These are phyloP conservation scores for Murina feae DNA, from an alignment of 2,113 vertebrate species.

Conservation along the genomic window DNA sequence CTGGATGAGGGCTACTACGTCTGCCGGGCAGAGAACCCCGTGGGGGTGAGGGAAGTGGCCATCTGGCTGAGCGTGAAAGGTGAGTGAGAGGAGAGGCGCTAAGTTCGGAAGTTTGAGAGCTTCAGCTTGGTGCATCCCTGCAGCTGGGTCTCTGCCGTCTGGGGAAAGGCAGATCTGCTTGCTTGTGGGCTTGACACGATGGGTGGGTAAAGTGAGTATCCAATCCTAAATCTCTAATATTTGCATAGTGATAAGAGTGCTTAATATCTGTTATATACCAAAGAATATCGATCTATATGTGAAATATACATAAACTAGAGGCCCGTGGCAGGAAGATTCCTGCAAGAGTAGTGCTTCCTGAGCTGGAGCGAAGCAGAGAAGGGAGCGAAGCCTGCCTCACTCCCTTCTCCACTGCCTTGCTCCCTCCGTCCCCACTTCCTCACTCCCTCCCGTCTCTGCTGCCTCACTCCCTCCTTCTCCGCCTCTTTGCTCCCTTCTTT, in stretches of 20 bases:
- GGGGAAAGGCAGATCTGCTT: neutral
- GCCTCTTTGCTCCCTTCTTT: too few species aligned
- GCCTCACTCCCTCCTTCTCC: too few species aligned
- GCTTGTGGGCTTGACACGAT: neutral
- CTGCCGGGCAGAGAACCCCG: conserved; percentile 90
- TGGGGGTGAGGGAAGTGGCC: conserved; percentile 82
- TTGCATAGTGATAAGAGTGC: neutral
- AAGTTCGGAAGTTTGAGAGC: accelerated
- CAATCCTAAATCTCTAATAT: neutral
- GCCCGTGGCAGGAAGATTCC: too few species aligned
- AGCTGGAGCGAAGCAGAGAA: too few species aligned
- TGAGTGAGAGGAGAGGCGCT: conserved; percentile 74
- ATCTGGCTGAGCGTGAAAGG: conserved; percentile 88
- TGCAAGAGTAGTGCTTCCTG: too few species aligned
- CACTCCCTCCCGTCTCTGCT: too few species aligned
- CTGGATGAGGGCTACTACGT: conserved; percentile 85
- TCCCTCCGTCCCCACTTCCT: too few species aligned
- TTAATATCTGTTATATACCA: neutral
- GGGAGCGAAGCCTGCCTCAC: too few species aligned
- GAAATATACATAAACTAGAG: too few species aligned
- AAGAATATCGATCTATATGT: neutral
- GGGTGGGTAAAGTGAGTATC: neutral
- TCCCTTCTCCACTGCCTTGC: too few species aligned
- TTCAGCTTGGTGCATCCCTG: neutral
- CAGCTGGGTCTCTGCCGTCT: neutral